A percentile compares a stretch with the other conserved stretches of the same genome.
phyloP scores from a whole-genome alignment of 1,140 invertebrate species.

The Pogonomyrmex barbatus region DNA sequence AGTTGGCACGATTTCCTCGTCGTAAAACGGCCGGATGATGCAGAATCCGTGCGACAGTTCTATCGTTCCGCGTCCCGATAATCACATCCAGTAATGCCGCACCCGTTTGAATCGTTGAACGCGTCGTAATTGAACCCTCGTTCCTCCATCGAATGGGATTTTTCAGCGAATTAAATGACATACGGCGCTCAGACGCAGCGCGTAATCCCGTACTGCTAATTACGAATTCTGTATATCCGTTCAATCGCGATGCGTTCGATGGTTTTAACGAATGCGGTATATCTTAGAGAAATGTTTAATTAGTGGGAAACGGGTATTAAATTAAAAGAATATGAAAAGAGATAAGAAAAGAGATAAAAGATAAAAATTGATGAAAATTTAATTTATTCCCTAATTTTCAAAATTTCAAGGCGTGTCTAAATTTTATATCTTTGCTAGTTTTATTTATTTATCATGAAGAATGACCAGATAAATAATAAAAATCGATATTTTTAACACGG shows the following conservation, averaged over 20 bases:
- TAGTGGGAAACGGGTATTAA: conserved; percentile 13
- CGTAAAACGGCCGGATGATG: conserved; percentile 63
- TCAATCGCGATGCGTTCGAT: conserved; percentile 7
- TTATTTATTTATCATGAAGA: neutral
- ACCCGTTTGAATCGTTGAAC: conserved; percentile 61
- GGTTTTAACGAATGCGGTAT: neutral
- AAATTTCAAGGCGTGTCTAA: neutral
- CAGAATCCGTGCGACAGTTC: conserved; percentile 53
- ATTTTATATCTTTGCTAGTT: neutral
- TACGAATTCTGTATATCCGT: conserved; percentile 8
- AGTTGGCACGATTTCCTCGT: conserved; percentile 47
- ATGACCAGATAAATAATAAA: neutral
- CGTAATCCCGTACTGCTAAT: conserved; percentile 10
- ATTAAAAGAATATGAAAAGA: neutral
- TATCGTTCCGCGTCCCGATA: conserved; percentile 53
- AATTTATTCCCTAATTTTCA: neutral
- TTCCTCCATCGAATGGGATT: neutral
- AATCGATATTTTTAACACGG: neutral
- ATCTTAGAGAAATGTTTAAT: conserved; percentile 21
- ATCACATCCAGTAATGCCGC: conserved; percentile 50
- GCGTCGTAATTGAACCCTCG: conserved; percentile 53
- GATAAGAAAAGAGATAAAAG: neutral
- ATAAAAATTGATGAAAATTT: neutral
- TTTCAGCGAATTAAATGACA: conserved; percentile 46
- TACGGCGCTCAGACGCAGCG: neutral